These are phyloP conservation scores for Drosophila kepulauana DNA, from an alignment of 1,140 invertebrate genomes.

Conservation along the genomic window DNA sequence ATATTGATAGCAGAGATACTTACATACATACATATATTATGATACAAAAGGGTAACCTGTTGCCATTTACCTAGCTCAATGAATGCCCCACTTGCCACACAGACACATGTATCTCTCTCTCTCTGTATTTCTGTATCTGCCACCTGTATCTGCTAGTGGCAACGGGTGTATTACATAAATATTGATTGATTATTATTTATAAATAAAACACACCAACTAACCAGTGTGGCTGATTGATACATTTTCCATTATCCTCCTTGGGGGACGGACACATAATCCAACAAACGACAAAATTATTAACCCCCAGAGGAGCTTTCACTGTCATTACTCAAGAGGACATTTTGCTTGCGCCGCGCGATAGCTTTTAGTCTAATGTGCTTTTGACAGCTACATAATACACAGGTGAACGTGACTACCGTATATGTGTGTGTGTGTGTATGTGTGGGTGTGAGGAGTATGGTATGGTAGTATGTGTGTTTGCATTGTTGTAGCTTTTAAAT, in stretches of 20 bases:
- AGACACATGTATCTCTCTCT: too few species aligned
- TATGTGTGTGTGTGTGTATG: background rate
- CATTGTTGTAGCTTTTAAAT: constrained; percentile 21
- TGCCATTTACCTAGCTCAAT: constrained; percentile 40
- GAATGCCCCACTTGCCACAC: constrained; percentile 4
- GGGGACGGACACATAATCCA: constrained; percentile 25
- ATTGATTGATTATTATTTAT: constrained; percentile 59
- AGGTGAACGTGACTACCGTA: background rate
- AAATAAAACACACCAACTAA: constrained; percentile 27
- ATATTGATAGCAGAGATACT: background rate
- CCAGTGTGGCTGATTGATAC: constrained; percentile 45
- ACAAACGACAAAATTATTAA: constrained; percentile 29
- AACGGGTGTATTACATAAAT: constrained; percentile 40
- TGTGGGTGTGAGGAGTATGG: background rate
- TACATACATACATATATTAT: constrained; percentile 10
- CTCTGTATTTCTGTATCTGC: background rate
- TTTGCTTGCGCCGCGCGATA: constrained; percentile 9
- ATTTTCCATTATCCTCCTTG: constrained; percentile 48
- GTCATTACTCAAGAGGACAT: constrained; percentile 13
- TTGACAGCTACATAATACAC: constrained; percentile 35
- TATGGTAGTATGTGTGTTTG: background rate
- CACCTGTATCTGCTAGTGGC: background rate
- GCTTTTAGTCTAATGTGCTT: constrained; percentile 51
- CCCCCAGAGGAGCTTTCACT: constrained; percentile 26
- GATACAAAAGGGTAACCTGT: constrained; percentile 43